Conservation (phyloP, 2,113 vertebrate species). For the Mus pahari region DNA sequence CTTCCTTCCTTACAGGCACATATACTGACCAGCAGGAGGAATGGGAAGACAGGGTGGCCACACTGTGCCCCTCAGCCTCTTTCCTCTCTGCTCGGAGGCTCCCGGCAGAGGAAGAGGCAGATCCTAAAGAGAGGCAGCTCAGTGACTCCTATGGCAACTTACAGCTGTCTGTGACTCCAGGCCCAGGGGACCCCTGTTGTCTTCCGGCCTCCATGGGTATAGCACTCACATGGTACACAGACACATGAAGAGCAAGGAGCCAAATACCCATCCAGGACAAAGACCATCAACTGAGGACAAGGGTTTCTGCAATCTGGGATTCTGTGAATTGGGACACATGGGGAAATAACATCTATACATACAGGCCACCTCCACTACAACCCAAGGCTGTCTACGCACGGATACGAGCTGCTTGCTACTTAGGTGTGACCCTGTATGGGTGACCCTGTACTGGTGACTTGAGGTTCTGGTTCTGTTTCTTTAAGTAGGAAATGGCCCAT, state of each 20-base stretch:
- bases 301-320: not conserved
- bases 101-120: not conserved
- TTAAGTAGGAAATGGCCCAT: not conserved
- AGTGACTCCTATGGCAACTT: not conserved
- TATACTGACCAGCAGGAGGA: not conserved
- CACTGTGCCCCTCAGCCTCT: not conserved
- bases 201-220: not conserved
- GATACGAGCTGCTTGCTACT: not conserved
- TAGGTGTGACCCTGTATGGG: not conserved
- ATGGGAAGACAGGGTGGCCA: accelerated
- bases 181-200: not conserved
- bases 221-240: not conserved
- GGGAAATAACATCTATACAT: not conserved
- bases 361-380: not conserved
- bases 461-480: not conserved
- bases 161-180: not conserved
- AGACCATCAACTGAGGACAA: slow-evolving; percentile 17
- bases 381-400: not conserved
- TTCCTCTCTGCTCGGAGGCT: not conserved
- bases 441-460: not conserved
- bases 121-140: not conserved
- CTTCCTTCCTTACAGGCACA: too few species aligned
- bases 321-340: slow-evolving; percentile 3
- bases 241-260: not conserved
- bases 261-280: not conserved